A percentile compares a stretch with the other conserved stretches of the same genome.
phyloP scores from a whole-genome alignment of 2,113 vertebrate genomes.

The Laticauda colubrina region DNA sequence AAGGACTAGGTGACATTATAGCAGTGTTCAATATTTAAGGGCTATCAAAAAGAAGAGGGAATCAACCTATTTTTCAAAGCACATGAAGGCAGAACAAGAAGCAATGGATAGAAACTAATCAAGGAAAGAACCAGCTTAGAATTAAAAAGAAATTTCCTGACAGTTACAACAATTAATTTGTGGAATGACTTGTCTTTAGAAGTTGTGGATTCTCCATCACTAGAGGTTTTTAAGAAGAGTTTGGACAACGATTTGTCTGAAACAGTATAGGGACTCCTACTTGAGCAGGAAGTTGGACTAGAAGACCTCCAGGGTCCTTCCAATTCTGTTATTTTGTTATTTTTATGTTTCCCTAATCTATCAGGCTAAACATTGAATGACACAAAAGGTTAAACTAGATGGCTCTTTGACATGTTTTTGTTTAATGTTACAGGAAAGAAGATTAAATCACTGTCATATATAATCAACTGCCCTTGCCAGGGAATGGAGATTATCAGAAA shows the following conservation, averaged over 20 bases:
- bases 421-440: background rate
- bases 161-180: background rate
- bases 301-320: background rate
- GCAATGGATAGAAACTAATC: background rate
- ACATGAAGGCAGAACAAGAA: background rate
- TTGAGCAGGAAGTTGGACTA: background rate
- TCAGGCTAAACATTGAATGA: background rate
- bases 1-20: background rate
- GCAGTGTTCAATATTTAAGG: background rate
- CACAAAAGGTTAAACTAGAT: background rate
- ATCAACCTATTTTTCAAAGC: background rate
- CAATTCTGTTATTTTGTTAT: background rate
- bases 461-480: background rate
- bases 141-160: background rate
- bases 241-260: background rate
- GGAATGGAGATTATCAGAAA: background rate
- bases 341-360: background rate
- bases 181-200: background rate
- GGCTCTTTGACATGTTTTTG: background rate
- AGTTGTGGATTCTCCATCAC: background rate
- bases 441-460: background rate
- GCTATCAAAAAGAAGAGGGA: background rate
- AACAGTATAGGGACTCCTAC: background rate
- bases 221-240: background rate
- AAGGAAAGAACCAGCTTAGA: background rate